A percentile compares a stretch with the other conserved stretches of the same genome.
Conservation (phyloP, 2,888 invertebrate genomes). For the Leptopilina myrica region DNA sequence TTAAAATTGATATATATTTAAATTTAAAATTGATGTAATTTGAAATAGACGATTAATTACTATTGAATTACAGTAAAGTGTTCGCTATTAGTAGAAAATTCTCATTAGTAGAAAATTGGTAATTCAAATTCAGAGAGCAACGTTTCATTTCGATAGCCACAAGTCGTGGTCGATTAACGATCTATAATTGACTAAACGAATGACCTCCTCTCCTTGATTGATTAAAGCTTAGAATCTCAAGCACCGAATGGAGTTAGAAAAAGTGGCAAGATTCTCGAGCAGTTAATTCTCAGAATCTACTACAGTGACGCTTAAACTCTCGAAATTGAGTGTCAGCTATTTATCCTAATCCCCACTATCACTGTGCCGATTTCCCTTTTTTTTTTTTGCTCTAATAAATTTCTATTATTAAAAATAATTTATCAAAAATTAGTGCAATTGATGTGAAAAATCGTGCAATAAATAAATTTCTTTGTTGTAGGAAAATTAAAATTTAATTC, state of each 20-base stretch:
- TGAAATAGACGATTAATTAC: too few species aligned
- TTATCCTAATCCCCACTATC: background rate
- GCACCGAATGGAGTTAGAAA: conserved; percentile 7
- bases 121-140: background rate
- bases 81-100: too few species aligned
- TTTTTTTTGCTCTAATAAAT: background rate
- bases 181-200: conserved; percentile 14
- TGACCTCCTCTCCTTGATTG: background rate
- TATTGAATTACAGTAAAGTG: too few species aligned
- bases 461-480: too few species aligned
- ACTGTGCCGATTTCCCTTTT: background rate
- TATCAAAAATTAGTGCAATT: too few species aligned
- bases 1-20: too few species aligned
- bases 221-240: background rate
- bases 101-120: too few species aligned
- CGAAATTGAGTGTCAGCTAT: background rate
- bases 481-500: too few species aligned
- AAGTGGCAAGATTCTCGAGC: conserved; percentile 3
- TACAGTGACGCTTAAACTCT: background rate
- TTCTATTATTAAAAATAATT: background rate
- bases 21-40: too few species aligned
- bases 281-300: conserved; percentile 4
- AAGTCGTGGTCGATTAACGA: conserved; percentile 1
- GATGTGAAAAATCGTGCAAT: too few species aligned
- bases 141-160: conserved; percentile 1